phyloP scores from a whole-genome alignment of 2,888 invertebrate genomes.

The Theretra japonica region DNA sequence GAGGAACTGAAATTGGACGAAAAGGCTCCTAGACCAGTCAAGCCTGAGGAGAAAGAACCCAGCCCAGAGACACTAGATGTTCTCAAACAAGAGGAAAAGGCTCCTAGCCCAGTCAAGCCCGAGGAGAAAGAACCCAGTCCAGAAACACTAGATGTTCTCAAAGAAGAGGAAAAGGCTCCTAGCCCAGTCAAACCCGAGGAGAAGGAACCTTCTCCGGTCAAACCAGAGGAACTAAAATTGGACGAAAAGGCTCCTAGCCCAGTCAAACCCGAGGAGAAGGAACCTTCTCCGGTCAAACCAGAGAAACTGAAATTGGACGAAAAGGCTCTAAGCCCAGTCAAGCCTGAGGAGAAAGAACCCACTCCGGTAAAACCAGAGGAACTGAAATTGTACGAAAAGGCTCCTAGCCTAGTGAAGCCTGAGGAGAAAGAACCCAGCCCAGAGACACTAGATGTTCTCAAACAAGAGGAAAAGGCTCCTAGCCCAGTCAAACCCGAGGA shows the following conservation, averaged over 20 bases:
- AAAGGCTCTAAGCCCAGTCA: slow-evolving; percentile 27
- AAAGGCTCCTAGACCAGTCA: not conserved
- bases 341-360: not conserved
- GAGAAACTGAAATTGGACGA: slow-evolving; percentile 27
- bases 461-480: not conserved
- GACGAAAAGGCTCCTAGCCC: slow-evolving; percentile 1
- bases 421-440: slow-evolving; percentile 26
- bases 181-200: slow-evolving; percentile 21
- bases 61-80: slow-evolving; percentile 28
- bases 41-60: not conserved
- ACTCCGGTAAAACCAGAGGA: not conserved
- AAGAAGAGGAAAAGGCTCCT: not conserved
- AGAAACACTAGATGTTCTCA: not conserved
- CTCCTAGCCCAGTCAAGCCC: not conserved
- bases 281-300: slow-evolving; percentile 24
- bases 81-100: not conserved
- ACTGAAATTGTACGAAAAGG: not conserved
- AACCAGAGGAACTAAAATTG: not conserved
- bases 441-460: not conserved
- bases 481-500: not conserved
- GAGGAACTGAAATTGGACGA: too few relatives aligned
- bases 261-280: slow-evolving; percentile 19
- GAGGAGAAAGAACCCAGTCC: not conserved
- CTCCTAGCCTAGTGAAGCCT: slow-evolving; percentile 17
- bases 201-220: not conserved